A percentile compares a stretch with the other conserved stretches of the same genome.
phyloP scores from a whole-genome alignment of 1,140 invertebrate genomes.

The Aphidius gifuensis region DNA sequence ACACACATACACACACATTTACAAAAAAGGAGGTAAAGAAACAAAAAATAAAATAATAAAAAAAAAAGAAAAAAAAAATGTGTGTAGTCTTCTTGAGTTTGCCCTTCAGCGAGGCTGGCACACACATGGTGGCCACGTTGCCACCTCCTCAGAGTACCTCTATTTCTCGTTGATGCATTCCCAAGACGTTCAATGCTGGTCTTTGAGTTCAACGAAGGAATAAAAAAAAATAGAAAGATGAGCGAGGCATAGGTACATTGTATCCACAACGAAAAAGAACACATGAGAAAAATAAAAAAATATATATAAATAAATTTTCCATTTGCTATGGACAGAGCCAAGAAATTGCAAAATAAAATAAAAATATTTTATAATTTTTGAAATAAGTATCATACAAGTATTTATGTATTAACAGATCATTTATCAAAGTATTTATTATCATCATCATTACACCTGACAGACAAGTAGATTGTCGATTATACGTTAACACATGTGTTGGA shows the following conservation, averaged over 20 bases:
- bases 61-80: neutral
- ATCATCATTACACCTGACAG: too few species aligned
- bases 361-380: too few species aligned
- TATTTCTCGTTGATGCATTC: slow-evolving; percentile 48
- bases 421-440: too few species aligned
- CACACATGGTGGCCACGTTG: slow-evolving; percentile 54
- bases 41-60: neutral
- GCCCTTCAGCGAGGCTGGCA: slow-evolving; percentile 19
- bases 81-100: slow-evolving; percentile 5
- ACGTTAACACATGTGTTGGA: too few species aligned
- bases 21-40: slow-evolving; percentile 1
- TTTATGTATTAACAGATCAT: too few species aligned
- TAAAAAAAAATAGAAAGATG: neutral
- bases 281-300: too few species aligned
- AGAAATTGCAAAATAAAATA: too few species aligned
- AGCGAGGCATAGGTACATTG: neutral
- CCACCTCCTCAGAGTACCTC: slow-evolving; percentile 39
- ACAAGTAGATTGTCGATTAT: too few species aligned
- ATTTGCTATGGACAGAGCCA: too few species aligned
- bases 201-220: neutral
- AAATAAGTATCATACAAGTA: too few species aligned
- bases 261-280: too few species aligned
- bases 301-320: too few species aligned
- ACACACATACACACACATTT: neutral
- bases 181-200: slow-evolving; percentile 39